Evolutionary conservation across 2,113 vertebrate species (phyloP).

Genomic region (Sinosuthora webbiana): DNA sequence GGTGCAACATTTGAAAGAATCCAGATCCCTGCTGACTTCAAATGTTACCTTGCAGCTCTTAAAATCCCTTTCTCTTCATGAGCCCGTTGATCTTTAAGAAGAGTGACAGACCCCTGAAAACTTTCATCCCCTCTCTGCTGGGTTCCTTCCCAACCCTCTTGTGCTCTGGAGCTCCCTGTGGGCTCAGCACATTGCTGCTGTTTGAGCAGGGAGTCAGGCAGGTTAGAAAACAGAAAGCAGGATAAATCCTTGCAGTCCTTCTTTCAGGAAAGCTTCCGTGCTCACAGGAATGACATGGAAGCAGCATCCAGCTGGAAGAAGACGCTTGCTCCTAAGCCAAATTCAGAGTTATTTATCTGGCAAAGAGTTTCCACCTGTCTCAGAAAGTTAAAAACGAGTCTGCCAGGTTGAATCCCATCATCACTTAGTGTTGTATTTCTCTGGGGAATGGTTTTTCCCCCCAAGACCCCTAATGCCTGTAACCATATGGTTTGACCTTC

Average conservation of each 20-base stretch:
- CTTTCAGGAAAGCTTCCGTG: rapidly evolving
- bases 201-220: no score
- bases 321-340: not conserved
- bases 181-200: not conserved
- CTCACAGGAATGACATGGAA: not conserved
- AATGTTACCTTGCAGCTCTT: not conserved
- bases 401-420: not conserved
- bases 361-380: not conserved
- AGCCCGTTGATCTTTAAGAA: not conserved
- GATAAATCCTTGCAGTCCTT: not conserved
- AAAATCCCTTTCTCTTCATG: not conserved
- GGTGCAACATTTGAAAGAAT: not conserved
- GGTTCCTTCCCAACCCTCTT: not conserved
- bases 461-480: no score
- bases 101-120: not conserved
- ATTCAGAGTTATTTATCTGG: not conserved
- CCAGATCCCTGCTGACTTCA: not conserved
- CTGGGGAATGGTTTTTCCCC: no score
- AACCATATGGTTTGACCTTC: no score
- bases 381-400: not conserved
- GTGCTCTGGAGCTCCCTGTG: rapidly evolving
- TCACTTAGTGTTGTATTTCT: no score
- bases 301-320: not conserved
- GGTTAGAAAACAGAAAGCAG: not conserved
- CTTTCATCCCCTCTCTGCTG: not conserved